Percentiles rank a stretch among this genome's conserved stretches.
Evolutionary conservation across 2,113 vertebrate genomes (phyloP).

Genomic region (Gymnarchus niloticus): DNA sequence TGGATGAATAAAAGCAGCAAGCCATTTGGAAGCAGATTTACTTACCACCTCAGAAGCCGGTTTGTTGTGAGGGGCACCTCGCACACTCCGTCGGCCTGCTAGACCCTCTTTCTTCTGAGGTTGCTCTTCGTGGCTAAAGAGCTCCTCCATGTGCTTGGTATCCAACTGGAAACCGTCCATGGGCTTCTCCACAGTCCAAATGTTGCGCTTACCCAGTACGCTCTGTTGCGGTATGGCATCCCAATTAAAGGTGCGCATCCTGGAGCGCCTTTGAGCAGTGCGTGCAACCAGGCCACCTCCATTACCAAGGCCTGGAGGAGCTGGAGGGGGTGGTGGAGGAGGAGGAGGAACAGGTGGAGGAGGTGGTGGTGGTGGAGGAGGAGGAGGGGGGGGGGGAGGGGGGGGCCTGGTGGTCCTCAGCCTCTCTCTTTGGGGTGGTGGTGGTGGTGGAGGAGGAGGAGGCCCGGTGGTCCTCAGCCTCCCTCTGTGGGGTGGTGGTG

Average conservation of each 20-base stretch:
- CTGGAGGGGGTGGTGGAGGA: constrained; percentile 26
- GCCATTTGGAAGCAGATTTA: not conserved
- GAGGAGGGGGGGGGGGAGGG: constrained; percentile 37
- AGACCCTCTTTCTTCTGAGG: constrained; percentile 35
- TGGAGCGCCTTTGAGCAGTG: constrained; percentile 40
- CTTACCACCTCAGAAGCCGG: constrained; percentile 54
- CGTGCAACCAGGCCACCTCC: not conserved
- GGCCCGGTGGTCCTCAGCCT: too few species aligned
- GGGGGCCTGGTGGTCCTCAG: too few species aligned
- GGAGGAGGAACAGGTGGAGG: constrained; percentile 31
- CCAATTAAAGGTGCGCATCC: constrained; percentile 73
- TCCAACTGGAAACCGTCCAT: constrained; percentile 60
- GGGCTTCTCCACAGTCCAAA: constrained; percentile 63
- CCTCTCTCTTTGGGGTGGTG: too few species aligned
- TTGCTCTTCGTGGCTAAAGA: constrained; percentile 62
- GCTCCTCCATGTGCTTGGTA: constrained; percentile 66
- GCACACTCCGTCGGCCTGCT: constrained; percentile 43
- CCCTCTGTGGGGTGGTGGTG: too few species aligned
- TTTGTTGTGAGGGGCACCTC: constrained; percentile 28
- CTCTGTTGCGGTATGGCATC: constrained; percentile 65
- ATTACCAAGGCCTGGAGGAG: constrained; percentile 20
- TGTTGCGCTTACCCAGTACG: constrained; percentile 63
- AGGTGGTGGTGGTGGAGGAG: constrained; percentile 34
- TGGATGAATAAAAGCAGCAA: not conserved
- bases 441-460: not conserved